phyloP scores from a whole-genome alignment of 2,797 vertebrate species.

The Danio tinwini region DNA sequence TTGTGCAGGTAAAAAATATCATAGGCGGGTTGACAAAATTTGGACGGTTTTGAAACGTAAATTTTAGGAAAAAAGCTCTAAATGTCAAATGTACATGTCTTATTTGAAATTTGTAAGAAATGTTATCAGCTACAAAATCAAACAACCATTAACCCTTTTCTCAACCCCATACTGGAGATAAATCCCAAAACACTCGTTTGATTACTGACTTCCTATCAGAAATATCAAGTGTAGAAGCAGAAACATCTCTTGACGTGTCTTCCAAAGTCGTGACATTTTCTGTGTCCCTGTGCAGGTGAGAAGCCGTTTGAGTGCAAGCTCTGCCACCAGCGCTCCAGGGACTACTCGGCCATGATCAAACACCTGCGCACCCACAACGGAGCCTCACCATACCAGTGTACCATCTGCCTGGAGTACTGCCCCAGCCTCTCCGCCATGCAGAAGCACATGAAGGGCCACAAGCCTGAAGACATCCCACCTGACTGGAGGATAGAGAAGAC shows the following conservation, averaged over 20 bases:
- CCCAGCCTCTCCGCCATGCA: conserved; percentile 87
- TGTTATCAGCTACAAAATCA: too few relatives aligned
- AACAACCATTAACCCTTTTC: too few relatives aligned
- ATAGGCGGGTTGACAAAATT: too few relatives aligned
- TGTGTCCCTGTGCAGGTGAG: conserved; percentile 73
- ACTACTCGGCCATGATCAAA: conserved; percentile 91
- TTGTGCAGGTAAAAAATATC: too few relatives aligned
- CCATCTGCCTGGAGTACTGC: conserved; percentile 83
- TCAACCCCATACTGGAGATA: too few relatives aligned
- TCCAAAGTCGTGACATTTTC: conserved; percentile 26
- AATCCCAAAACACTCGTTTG: too few relatives aligned
- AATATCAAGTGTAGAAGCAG: too few relatives aligned
- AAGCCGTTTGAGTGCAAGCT: conserved; percentile 88
- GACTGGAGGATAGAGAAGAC: conserved; percentile 87
- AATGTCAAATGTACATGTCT: too few relatives aligned
- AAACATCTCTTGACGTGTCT: not conserved
- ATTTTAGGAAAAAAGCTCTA: too few relatives aligned
- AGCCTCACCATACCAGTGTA: conserved; percentile 85
- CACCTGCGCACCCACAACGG: conserved; percentile 88
- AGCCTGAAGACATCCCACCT: conserved; percentile 82
- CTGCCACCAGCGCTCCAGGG: conserved; percentile 86
- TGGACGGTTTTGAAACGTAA: too few relatives aligned
- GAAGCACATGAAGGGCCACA: conserved; percentile 83
- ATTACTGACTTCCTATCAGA: too few relatives aligned
- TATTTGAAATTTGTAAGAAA: too few relatives aligned